Evolutionary conservation across 2,888 invertebrate species (phyloP).

Genomic region (Meta bourneti): DNA sequence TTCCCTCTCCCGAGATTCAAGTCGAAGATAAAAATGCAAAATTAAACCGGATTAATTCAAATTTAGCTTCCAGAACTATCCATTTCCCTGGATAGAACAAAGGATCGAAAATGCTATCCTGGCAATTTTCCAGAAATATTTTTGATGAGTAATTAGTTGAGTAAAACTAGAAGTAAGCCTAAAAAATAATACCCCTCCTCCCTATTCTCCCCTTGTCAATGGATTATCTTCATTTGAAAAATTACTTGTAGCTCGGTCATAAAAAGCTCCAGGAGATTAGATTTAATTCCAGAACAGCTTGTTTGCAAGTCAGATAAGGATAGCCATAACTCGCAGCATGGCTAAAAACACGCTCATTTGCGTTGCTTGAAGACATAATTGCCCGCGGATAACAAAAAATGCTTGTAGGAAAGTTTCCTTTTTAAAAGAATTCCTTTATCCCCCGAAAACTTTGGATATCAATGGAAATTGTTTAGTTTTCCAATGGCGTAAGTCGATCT

Average conservation of each 20-base stretch:
- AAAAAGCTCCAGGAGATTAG: conserved; percentile 68
- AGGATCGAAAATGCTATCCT: conserved; percentile 21
- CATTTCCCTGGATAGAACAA: background rate
- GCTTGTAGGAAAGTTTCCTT: background rate
- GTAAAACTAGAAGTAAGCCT: background rate
- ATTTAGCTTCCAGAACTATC: background rate
- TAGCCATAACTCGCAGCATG: conserved; percentile 4
- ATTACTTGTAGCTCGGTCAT: conserved; percentile 42
- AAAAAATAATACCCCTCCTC: conserved; percentile 23
- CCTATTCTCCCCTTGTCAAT: conserved; percentile 24
- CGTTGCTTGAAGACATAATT: conserved; percentile 42
- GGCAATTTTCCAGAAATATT: conserved; percentile 48
- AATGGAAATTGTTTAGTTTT: conserved; percentile 34
- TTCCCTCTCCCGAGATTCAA: background rate
- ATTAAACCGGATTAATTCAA: background rate
- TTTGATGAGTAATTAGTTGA: conserved; percentile 52
- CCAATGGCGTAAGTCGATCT: background rate
- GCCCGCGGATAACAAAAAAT: background rate
- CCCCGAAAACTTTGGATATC: conserved; percentile 29
- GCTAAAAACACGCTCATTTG: conserved; percentile 48
- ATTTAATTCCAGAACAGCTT: conserved; percentile 73
- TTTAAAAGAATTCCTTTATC: conserved; percentile 26
- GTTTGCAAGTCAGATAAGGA: conserved; percentile 64
- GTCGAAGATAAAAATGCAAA: background rate
- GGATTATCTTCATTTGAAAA: conserved; percentile 71